A percentile compares a stretch with the other conserved stretches of the same genome.
Evolutionary conservation across 1,140 invertebrate species (phyloP).

Genomic region (Diploscapter pachys): DNA sequence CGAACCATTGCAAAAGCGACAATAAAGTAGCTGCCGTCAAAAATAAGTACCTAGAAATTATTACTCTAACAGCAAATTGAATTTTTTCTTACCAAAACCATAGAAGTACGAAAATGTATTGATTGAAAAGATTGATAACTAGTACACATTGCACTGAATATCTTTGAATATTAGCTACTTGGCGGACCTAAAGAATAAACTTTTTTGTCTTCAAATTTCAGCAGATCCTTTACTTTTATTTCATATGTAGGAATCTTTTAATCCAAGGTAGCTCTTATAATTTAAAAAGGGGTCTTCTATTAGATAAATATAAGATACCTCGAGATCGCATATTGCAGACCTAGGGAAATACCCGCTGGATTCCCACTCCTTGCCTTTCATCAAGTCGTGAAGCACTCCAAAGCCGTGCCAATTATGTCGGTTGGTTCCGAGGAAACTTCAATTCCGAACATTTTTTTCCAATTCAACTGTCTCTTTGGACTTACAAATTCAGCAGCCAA

Average conservation of each 20-base stretch:
- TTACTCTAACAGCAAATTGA: neutral
- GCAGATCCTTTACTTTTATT: too few relatives aligned
- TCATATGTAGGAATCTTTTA: neutral
- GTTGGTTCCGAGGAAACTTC: constrained; percentile 54
- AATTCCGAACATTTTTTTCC: constrained; percentile 8
- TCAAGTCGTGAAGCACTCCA: constrained; percentile 50
- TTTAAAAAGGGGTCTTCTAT: constrained; percentile 1
- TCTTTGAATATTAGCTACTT: constrained; percentile 60
- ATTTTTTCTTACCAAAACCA: constrained; percentile 64
- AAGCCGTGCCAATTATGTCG: constrained; percentile 53
- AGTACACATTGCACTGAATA: constrained; percentile 64
- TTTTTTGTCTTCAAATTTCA: too few relatives aligned
- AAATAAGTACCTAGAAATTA: constrained; percentile 44
- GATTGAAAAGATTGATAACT: constrained; percentile 65
- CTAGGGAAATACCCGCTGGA: constrained; percentile 62
- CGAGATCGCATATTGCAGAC: constrained; percentile 65
- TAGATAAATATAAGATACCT: constrained; percentile 34
- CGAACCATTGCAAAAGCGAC: constrained; percentile 55
- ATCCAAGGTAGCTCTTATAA: constrained; percentile 11
- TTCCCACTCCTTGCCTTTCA: constrained; percentile 51
- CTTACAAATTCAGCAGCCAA: constrained; percentile 55
- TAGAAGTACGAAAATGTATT: constrained; percentile 66
- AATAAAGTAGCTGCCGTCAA: constrained; percentile 55
- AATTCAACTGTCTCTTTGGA: neutral
- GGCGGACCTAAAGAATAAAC: constrained; percentile 45